These are phyloP conservation scores for Macroglossus sobrinus DNA, from an alignment of 2,113 vertebrate species.

Conservation along the genomic window DNA sequence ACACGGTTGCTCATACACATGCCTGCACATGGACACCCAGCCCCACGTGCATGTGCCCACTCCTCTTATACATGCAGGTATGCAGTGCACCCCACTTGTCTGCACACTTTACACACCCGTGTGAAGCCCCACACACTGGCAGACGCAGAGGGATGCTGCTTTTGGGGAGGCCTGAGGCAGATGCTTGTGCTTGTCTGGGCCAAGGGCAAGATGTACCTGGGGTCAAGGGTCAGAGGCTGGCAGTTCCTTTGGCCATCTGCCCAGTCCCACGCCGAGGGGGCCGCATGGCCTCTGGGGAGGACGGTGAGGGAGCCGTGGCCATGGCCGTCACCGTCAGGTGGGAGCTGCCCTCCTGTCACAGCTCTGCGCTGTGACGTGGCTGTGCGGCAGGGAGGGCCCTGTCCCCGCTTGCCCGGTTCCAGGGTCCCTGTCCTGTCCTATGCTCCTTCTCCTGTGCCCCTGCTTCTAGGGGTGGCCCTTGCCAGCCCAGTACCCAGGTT, in stretches of 20 bases:
- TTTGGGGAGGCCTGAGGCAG: neutral
- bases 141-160: neutral
- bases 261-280: neutral
- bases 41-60: neutral
- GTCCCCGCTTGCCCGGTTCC: neutral
- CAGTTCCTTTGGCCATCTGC: neutral
- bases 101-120: neutral
- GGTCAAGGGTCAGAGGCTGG: neutral
- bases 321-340: neutral
- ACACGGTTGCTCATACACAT: neutral
- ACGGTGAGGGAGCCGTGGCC: neutral
- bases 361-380: neutral
- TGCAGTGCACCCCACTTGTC: neutral
- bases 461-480: neutral
- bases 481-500: neutral
- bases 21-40: neutral
- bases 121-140: neutral
- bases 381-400: neutral
- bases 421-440: neutral
- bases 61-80: neutral
- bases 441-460: neutral
- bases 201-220: neutral
- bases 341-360: neutral
- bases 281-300: neutral
- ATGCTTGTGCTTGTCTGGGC: neutral